Conservation (phyloP, 92 coral and sea anemone genomes). For the Palythoa heliodiscus region DNA sequence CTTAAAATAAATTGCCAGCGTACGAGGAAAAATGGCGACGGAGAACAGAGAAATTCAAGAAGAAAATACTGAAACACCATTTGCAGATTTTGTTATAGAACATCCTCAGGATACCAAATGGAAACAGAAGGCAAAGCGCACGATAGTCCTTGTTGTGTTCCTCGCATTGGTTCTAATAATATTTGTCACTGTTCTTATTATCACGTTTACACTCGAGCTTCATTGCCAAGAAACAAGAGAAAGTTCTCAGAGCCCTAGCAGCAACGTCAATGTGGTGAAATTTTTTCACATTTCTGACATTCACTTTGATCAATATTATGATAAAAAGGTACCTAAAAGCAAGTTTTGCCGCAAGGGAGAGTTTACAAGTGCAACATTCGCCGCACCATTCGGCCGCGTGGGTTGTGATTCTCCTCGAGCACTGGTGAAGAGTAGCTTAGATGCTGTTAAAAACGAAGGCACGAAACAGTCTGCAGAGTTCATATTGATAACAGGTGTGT, state of each 20-base stretch:
- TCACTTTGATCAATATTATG: conserved; percentile 76
- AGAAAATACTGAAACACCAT: too few relatives aligned
- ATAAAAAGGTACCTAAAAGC: conserved; percentile 43
- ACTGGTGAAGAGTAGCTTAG: conserved; percentile 61
- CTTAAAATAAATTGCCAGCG: too few relatives aligned
- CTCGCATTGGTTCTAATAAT: too few relatives aligned
- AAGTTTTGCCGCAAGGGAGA: conserved; percentile 67
- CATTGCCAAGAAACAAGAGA: neutral
- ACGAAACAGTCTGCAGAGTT: conserved; percentile 53
- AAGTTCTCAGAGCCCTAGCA: neutral
- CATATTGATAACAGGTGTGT: neutral
- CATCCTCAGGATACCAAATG: neutral
- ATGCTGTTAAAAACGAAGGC: conserved; percentile 60
- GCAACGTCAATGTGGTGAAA: conserved; percentile 32
- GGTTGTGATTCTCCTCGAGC: conserved; percentile 82
- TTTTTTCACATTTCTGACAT: conserved; percentile 83
- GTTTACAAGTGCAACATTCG: conserved; percentile 57
- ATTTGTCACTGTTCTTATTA: neutral
- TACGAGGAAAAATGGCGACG: too few relatives aligned
- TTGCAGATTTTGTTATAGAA: too few relatives aligned
- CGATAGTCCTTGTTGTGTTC: neutral
- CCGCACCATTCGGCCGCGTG: conserved; percentile 84
- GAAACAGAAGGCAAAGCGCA: neutral
- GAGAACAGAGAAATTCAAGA: too few relatives aligned
- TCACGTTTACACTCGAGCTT: neutral